Conservation (phyloP, 1,140 invertebrate species). For the Myzus persicae region DNA sequence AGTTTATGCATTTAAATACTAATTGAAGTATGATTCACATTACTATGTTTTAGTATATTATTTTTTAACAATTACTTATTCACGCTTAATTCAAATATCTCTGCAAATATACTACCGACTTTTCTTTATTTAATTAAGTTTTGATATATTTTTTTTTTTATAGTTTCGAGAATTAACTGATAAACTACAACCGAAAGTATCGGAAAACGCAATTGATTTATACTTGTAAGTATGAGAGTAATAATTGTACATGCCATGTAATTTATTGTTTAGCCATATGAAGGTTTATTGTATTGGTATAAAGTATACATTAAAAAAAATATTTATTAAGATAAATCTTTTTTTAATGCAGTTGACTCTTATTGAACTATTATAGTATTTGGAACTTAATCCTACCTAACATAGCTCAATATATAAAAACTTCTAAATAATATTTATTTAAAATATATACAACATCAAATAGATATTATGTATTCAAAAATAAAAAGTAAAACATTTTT, state of each 20-base stretch:
- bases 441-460: neutral
- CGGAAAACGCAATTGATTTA: neutral
- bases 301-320: too few relatives aligned
- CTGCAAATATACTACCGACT: neutral
- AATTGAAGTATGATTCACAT: neutral
- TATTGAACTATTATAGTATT: neutral
- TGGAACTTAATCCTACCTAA: neutral
- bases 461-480: neutral
- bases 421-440: neutral
- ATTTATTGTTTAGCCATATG: too few relatives aligned
- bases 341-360: neutral
- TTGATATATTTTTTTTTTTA: constrained; percentile 26
- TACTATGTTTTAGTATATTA: neutral
- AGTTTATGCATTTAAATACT: neutral
- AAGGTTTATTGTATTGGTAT: too few relatives aligned
- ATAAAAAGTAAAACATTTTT: neutral
- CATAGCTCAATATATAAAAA: neutral
- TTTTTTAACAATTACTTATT: neutral
- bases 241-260: neutral
- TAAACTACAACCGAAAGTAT: neutral
- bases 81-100: too few relatives aligned
- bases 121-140: neutral
- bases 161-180: constrained; percentile 48
- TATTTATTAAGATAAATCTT: neutral
- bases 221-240: constrained; percentile 41